Conservation (phyloP, 1,140 invertebrate species). For the Drosophila willistoni region DNA sequence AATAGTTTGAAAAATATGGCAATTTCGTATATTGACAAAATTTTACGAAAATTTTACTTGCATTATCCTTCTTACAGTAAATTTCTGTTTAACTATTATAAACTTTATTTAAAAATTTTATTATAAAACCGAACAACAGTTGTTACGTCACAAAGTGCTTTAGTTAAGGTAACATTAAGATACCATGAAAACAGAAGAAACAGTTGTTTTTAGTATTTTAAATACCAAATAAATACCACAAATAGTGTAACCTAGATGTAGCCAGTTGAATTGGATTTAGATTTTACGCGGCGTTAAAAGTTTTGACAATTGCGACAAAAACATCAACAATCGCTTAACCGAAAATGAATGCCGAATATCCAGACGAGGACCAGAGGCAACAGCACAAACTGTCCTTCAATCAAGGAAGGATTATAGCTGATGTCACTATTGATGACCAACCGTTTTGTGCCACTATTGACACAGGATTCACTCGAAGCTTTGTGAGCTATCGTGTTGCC, state of each 20-base stretch:
- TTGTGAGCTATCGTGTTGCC: background rate
- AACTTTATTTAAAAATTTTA: too few species aligned
- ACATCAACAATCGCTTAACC: background rate
- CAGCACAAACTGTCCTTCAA: background rate
- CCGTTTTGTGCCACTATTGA: background rate
- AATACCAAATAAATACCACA: background rate
- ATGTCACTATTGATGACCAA: background rate
- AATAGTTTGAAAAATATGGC: too few species aligned
- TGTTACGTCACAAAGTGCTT: background rate
- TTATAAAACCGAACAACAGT: background rate
- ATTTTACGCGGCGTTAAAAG: conserved; percentile 1
- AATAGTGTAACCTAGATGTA: background rate
- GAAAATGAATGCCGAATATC: background rate
- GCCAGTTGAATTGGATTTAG: background rate
- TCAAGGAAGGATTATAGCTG: background rate
- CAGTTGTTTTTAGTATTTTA: background rate
- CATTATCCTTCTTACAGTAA: too few species aligned
- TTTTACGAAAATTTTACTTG: too few species aligned
- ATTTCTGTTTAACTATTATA: too few species aligned
- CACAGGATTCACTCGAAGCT: conserved; percentile 3
- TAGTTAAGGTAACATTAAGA: background rate
- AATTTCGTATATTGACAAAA: too few species aligned
- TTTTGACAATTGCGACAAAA: background rate
- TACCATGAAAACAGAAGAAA: background rate
- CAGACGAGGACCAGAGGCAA: background rate